Conservation (phyloP, 1,140 invertebrate genomes). For the Philaenus spumarius region DNA sequence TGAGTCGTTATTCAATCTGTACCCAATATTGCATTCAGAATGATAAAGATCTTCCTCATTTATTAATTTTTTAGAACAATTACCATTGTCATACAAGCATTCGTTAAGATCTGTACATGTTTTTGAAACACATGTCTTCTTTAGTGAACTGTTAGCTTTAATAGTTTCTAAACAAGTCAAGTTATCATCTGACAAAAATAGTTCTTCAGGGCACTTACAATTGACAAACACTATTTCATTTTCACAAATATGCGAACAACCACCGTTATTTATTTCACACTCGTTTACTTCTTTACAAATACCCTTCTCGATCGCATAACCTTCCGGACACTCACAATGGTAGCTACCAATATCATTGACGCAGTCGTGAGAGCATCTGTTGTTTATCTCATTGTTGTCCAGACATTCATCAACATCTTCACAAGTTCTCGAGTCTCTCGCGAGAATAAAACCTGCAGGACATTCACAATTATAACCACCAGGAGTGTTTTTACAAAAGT, state of each 20-base stretch:
- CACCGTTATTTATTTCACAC: constrained; percentile 44
- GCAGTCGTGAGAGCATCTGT: constrained; percentile 39
- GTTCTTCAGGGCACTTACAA: neutral
- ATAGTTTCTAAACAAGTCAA: neutral
- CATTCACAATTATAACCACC: constrained; percentile 66
- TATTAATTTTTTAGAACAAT: neutral
- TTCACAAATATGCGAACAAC: constrained; percentile 46
- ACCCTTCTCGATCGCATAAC: constrained; percentile 36
- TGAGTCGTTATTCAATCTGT: neutral
- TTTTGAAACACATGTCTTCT: neutral
- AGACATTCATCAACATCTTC: constrained; percentile 49
- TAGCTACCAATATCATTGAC: constrained; percentile 45
- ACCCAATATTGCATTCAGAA: neutral
- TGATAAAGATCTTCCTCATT: too few relatives aligned
- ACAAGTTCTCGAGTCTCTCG: constrained; percentile 38
- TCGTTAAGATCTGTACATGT: neutral
- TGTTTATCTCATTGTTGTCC: constrained; percentile 3
- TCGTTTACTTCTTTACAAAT: constrained; percentile 44
- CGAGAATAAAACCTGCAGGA: constrained; percentile 45
- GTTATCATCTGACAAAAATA: neutral
- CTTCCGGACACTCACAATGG: constrained; percentile 49
- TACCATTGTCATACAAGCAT: neutral
- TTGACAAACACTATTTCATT: constrained; percentile 40
- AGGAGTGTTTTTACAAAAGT: constrained; percentile 60
- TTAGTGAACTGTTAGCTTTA: neutral